Evolutionary conservation across 2,888 invertebrate genomes (phyloP).

Genomic region (Eupithecia vulgata): DNA sequence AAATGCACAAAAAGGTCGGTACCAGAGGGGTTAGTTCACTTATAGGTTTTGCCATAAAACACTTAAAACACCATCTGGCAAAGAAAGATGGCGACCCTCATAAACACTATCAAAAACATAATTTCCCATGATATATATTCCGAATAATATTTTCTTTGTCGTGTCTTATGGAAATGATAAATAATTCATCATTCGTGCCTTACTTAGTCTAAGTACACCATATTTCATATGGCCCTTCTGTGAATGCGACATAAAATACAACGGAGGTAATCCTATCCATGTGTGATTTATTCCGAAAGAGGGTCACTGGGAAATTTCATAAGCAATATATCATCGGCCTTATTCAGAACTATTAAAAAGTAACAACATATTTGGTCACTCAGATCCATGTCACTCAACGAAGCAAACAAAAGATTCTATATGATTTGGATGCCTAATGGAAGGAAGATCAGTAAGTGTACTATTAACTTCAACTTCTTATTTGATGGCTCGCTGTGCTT

Average conservation of each 20-base stretch:
- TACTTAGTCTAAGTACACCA: constrained; percentile 80
- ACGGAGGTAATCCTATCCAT: constrained; percentile 79
- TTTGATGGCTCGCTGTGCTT: no score
- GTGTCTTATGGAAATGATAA: constrained; percentile 72
- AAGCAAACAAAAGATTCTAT: background rate
- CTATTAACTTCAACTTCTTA: no score
- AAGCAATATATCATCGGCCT: constrained; percentile 69
- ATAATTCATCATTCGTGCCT: constrained; percentile 79
- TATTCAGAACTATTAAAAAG: constrained; percentile 63
- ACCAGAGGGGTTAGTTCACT: constrained; percentile 6
- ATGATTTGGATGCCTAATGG: background rate
- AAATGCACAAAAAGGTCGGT: background rate
- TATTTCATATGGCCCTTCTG: constrained; percentile 79
- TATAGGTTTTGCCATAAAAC: constrained; percentile 14
- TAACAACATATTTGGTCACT: background rate
- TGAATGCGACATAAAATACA: constrained; percentile 80
- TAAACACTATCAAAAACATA: constrained; percentile 54
- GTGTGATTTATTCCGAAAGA: constrained; percentile 77
- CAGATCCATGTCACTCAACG: background rate
- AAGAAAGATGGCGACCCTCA: constrained; percentile 39
- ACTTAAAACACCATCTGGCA: constrained; percentile 21
- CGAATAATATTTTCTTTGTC: constrained; percentile 64
- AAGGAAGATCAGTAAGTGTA: no score
- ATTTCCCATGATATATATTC: constrained; percentile 53
- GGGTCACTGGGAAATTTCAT: constrained; percentile 78